Evolutionary conservation across 1,140 invertebrate genomes (phyloP), one percentile per base, ranked within the genome.

Genomic region (Scaptomyza graminum): DNA sequence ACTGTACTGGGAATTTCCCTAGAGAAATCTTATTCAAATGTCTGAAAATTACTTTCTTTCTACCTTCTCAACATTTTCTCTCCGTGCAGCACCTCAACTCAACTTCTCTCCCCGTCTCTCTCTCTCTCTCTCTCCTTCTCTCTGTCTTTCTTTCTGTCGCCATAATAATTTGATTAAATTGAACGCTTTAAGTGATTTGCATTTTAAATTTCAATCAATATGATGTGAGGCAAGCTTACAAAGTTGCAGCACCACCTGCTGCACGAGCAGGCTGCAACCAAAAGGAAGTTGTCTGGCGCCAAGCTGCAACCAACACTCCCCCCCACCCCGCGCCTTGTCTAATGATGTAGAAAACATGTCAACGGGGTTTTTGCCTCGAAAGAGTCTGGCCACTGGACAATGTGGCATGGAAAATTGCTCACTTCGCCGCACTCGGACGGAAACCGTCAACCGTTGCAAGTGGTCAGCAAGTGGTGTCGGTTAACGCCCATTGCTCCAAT

Each of bases 151-250:
- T 34, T 34, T 60, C 34, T 64, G 81, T 85, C 75, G 60, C 71
- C 83, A 76, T 73, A 89, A 82, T 88, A 88, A 88, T 88, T 89
- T 88, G 79, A 88, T 88, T 88, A 89, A 88, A 88, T 88, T 82
- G 79, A 79, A 88, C 83, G 79, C 76, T 88, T 83, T 89, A 83
- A 88, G 83, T 88, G 84, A 88, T 88, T 88, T 88, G 83, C 83
- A 88, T 88, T 88, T 88, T 74, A 88, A 88, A 88, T 87, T 88
- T 87, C 79, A 87, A 87, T 87, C 82, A 87, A 85, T 85, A 78
- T 85, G 83, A 81, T 67, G 82, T 63, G 47, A 57, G 52, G 47
- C 60, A 41, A 41, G 37, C 7, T 4, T 41, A 12, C 37, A 41
- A 34, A 34, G 31, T 34, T 34, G 31, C 31, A 34, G 7, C 31